phyloP scores from a whole-genome alignment of 2,888 invertebrate species.

The Helicoverpa assulta region DNA sequence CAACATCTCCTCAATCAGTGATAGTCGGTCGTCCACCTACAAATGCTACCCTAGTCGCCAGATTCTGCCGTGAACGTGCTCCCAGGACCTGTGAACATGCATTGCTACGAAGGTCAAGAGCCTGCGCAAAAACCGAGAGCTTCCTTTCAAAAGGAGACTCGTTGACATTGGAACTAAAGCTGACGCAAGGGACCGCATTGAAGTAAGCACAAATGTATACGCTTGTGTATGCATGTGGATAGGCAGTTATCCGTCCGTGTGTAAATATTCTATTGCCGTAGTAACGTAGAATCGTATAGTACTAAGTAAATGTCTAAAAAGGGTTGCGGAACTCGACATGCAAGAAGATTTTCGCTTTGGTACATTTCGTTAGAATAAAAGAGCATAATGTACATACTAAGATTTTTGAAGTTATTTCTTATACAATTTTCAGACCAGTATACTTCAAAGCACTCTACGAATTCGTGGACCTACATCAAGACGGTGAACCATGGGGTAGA shows the following conservation, averaged over 20 bases:
- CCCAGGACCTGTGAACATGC: conserved; percentile 96
- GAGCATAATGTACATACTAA: too few relatives aligned
- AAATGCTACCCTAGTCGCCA: conserved; percentile 94
- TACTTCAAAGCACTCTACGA: conserved; percentile 96
- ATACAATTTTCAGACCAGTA: conserved; percentile 91
- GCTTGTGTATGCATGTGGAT: conserved; percentile 14
- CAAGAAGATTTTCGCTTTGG: not conserved
- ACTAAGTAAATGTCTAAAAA: not conserved
- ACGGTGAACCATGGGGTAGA: conserved; percentile 94
- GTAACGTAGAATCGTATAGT: conserved; percentile 12
- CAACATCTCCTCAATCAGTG: conserved; percentile 86
- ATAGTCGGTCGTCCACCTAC: conserved; percentile 90
- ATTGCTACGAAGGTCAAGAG: conserved; percentile 92
- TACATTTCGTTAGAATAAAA: not conserved
- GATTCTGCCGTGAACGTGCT: conserved; percentile 95
- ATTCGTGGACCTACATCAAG: conserved; percentile 96
- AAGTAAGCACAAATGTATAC: conserved; percentile 89
- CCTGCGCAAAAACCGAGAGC: conserved; percentile 95
- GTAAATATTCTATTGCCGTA: conserved; percentile 36
- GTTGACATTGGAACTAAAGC: conserved; percentile 94
- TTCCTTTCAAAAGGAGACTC: conserved; percentile 95
- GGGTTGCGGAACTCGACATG: conserved; percentile 1
- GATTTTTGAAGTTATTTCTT: not conserved
- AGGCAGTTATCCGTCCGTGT: not conserved
- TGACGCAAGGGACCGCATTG: conserved; percentile 95